phyloP scores from a whole-genome alignment of 2,797 vertebrate species.

The Australoheros facetus region DNA sequence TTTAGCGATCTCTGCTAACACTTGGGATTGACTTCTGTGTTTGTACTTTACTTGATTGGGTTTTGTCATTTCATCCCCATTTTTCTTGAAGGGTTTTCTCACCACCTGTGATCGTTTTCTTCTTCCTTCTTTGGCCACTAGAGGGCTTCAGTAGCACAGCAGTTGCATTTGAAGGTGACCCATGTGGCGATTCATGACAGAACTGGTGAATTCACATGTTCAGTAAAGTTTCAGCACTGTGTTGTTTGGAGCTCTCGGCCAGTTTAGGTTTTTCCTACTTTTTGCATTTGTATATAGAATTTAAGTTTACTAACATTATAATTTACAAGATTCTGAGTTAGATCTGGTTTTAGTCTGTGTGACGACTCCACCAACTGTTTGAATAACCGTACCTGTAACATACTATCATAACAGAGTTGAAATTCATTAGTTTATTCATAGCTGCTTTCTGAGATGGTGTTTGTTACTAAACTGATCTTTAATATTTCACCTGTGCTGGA shows the following conservation, averaged over 20 bases:
- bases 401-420: constrained; percentile 25
- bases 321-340: constrained; percentile 43
- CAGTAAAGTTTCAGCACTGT: constrained; percentile 39
- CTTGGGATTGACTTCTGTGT: not conserved
- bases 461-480: constrained; percentile 47
- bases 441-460: constrained; percentile 14
- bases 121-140: constrained; percentile 39
- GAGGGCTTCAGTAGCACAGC: constrained; percentile 41
- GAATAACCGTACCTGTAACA: constrained; percentile 32
- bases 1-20: not conserved
- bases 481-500: constrained; percentile 43
- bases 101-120: not conserved
- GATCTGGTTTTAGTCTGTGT: constrained; percentile 27
- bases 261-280: constrained; percentile 34
- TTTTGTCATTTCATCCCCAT: not conserved
- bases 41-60: constrained; percentile 1
- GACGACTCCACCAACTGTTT: not conserved
- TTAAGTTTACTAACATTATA: constrained; percentile 60
- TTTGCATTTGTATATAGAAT: constrained; percentile 65
- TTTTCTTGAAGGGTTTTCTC: not conserved
- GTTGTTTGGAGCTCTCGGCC: constrained; percentile 28
- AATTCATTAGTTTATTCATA: constrained; percentile 17
- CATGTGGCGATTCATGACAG: constrained; percentile 22
- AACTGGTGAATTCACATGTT: constrained; percentile 38
- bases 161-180: constrained; percentile 37